Evolutionary conservation across 92 coral and sea anemone species (phyloP).

Genomic region (Zoanthus solanderi): DNA sequence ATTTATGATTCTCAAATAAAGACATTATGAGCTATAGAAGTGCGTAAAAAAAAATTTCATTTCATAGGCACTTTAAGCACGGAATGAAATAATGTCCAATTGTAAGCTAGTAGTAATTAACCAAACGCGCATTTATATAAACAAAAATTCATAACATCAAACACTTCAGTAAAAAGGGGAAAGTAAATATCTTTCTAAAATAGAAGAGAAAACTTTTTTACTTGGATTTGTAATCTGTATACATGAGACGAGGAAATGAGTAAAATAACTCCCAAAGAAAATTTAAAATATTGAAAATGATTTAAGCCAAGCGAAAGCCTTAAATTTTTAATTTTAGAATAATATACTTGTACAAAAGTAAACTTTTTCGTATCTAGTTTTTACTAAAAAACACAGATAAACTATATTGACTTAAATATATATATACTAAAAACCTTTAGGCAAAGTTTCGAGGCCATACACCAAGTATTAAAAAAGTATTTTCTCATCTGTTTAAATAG

Average conservation of each 20-base stretch:
- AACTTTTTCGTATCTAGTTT: background rate
- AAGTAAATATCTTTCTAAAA: too few species aligned
- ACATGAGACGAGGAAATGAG: background rate
- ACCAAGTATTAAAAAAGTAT: background rate
- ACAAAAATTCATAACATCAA: background rate
- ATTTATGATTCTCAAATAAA: too few species aligned
- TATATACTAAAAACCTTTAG: background rate
- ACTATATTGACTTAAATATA: background rate
- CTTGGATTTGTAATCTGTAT: background rate
- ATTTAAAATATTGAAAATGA: background rate
- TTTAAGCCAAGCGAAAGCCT: background rate
- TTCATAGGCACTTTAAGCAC: too few species aligned
- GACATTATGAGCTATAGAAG: too few species aligned
- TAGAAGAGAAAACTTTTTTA: too few species aligned
- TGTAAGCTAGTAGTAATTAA: background rate
- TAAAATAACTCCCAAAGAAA: background rate
- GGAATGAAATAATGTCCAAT: background rate
- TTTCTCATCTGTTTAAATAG: conserved; percentile 36
- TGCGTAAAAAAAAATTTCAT: too few species aligned
- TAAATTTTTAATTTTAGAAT: conserved; percentile 15
- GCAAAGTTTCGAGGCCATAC: background rate
- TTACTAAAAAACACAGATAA: background rate
- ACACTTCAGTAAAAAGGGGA: too few species aligned
- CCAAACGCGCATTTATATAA: background rate
- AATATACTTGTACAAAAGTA: background rate